These are phyloP conservation scores for Nemotelus pantherinus DNA, from an alignment of 2,888 invertebrate genomes.

Conservation along the genomic window DNA sequence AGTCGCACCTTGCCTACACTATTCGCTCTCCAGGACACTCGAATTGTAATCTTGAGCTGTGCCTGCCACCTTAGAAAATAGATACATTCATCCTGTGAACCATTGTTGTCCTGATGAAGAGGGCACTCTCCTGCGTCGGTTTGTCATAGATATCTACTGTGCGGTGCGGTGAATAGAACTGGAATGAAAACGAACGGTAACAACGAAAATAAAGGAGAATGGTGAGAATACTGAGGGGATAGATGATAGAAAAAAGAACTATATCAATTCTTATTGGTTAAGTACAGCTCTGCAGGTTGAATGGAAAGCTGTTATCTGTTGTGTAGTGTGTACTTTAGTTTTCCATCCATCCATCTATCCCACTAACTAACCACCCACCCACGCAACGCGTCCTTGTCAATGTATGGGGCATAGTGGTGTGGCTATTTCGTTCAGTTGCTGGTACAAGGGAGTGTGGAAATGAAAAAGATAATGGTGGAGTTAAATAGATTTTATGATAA, in stretches of 20 bases:
- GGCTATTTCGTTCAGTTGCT: too few relatives aligned
- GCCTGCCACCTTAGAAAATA: constrained; percentile 15
- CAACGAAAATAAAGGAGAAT: too few relatives aligned
- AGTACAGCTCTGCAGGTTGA: constrained; percentile 24
- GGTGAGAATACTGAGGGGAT: too few relatives aligned
- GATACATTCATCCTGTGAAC: constrained; percentile 25
- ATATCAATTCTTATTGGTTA: constrained; percentile 25
- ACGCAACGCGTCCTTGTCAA: too few relatives aligned
- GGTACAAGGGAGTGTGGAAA: not conserved
- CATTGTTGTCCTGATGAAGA: constrained; percentile 32
- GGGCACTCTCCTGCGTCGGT: constrained; percentile 5
- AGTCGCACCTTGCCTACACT: too few relatives aligned
- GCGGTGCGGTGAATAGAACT: constrained; percentile 1
- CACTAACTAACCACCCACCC: too few relatives aligned
- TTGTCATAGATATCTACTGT: constrained; percentile 5
- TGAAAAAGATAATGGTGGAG: not conserved
- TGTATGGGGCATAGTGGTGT: too few relatives aligned
- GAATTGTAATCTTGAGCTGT: not conserved
- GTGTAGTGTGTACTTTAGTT: constrained; percentile 13
- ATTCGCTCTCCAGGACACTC: too few relatives aligned
- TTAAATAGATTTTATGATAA: not conserved
- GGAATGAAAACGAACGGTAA: not conserved
- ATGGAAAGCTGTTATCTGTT: not conserved
- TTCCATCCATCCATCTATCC: not conserved
- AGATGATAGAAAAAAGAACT: not conserved